Percentiles rank a stretch among this genome's conserved stretches.
Evolutionary conservation across 2,888 invertebrate genomes (phyloP).

Genomic region (Melanotus villosus): DNA sequence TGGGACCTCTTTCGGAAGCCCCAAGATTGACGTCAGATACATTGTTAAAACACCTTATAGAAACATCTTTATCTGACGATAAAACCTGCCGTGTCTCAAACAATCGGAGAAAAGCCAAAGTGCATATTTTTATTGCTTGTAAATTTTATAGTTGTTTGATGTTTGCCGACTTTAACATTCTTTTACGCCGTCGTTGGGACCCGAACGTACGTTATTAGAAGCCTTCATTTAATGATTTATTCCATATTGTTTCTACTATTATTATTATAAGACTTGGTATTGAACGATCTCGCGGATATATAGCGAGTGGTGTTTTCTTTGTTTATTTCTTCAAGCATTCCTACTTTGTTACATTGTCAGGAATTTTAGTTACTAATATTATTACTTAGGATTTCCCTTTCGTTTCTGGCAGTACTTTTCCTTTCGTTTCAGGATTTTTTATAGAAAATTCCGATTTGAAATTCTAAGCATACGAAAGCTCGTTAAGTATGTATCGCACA

Average conservation of each 20-base stretch:
- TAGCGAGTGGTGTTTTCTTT: slow-evolving; percentile 1
- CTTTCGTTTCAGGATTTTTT: no score
- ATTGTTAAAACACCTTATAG: neutral
- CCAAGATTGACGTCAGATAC: neutral
- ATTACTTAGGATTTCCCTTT: no score
- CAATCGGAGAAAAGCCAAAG: neutral
- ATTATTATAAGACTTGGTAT: slow-evolving; percentile 18
- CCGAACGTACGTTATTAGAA: slow-evolving; percentile 16
- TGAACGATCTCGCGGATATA: neutral
- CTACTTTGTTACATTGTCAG: neutral
- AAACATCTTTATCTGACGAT: neutral
- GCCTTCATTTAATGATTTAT: slow-evolving; percentile 42
- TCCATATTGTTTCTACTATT: slow-evolving; percentile 38
- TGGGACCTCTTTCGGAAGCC: no score
- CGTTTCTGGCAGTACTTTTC: no score
- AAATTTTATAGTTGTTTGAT: slow-evolving; percentile 13
- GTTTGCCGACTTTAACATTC: slow-evolving; percentile 10
- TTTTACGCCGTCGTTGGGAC: neutral
- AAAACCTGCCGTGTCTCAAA: neutral
- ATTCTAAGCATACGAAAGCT: no score
- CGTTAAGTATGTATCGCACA: no score
- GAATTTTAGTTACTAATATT: neutral
- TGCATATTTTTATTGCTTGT: slow-evolving; percentile 10
- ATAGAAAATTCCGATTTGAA: no score
- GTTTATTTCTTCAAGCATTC: neutral